Evolutionary conservation across 2,113 vertebrate species (phyloP), one percentile per base, ranked within the genome.

Genomic region (Oncorhynchus clarkii): DNA sequence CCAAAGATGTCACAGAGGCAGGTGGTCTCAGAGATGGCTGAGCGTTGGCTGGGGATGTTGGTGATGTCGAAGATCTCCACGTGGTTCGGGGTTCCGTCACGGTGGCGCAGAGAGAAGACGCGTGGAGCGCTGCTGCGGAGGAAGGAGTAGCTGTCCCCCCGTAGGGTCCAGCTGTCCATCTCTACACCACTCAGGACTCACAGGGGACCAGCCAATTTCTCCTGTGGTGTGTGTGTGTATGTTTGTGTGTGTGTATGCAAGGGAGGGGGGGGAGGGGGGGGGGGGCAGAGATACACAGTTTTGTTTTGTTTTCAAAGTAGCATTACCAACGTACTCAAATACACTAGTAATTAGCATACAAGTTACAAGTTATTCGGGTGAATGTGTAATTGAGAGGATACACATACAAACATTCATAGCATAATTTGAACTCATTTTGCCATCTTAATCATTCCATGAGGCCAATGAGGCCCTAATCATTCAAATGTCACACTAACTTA

Each of bases 1-100:
- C 92, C 93, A 67, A 94, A 94, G 85, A 94, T 94, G 86, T 94
- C 93, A 85, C 93, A 94, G 54, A 94, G 84, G 75, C 92, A 93
- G 54, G 92, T 93, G n/a, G 93, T 94, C 87, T 94, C 93, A 2
- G 93, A 93, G 77, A 94, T 94, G 67, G 81, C 86, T 29, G 75
- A 89, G 69, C 82, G 87, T 74, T 89, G 84, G 80, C 77, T 88
- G 1, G 89, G 90, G 71, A 88, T 82, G 78, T 82, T 88, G 64
- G 90, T 94, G 78, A 94, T 94, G 81, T 94, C 93, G 12, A 93
- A 93, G 81, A 94, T 92, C 89, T 94, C 93, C 70, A 94, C 86
- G 78, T 83, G 92, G 81, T 94, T 93, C 3, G 92, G 92, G 26
- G 89, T 90, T 59, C 90, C 91, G 79, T 94, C 92, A 12, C 88